Base-by-base conservation (phyloP, 2,888 invertebrate species). In the Omphaloscelis lunosa region DNA sequence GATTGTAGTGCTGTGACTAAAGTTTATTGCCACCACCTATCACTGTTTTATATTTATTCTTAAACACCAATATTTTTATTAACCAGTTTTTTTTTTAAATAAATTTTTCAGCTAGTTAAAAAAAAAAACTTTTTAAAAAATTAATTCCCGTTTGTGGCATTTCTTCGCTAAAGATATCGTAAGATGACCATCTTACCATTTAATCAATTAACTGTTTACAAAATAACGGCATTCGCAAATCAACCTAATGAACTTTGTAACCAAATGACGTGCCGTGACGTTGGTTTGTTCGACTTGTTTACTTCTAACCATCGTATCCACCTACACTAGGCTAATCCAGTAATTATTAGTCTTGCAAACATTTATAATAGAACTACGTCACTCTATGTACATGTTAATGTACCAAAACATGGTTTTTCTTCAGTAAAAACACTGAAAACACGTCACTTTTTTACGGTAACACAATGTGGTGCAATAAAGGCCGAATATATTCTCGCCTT, bases 221-320 rank as follows among this genome's bases (percentile, higher is more conserved):
- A 68, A 62, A 77, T 72, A 83, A 72, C 67, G 61, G 61, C 63
- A 73, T 77, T 68, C 67, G 41, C 67, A 66, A 71, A 80, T 72
- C 80, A 83, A 78, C 62, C 70, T 77, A 83, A 78, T 75, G 77
- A 72, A 72, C 70, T 85, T 71, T 67, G 76, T 79, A 79, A 82
- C 72, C 75, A 78, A 66, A 70, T 78, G 79, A 86, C 83, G 85
- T 76, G 39, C 29, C 12, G 41, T 82, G 83, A 87, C 84, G 87
- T 82, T 73, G 62, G 67, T 70, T 79, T 69, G 63, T 71, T 72
- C 51, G 29, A 78, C 63, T 59, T 85, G 75, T 81, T 81, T 83
- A 83, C 74, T 85, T 53, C 59, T 41, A 65, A 68, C 34, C 69
- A 69, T 72, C 72, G 63, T 53, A 78, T 45, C 69, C 53, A 79